Base-by-base conservation (phyloP, 1,140 invertebrate species). In the Drosophila triauraria region DNA sequence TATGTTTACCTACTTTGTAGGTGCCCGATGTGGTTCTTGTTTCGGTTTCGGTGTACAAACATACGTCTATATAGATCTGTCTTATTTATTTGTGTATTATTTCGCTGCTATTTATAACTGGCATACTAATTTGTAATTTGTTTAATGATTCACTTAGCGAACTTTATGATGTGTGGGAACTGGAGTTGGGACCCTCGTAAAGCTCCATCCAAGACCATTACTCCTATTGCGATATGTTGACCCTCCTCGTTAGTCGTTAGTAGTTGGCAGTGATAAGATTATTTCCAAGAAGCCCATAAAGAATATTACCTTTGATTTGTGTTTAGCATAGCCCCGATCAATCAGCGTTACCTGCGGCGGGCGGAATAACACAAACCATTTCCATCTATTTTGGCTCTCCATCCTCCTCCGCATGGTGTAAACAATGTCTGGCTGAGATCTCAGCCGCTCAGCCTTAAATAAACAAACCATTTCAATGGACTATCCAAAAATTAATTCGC, bases 71-170 rank as follows among this genome's bases (percentile, higher is more conserved):
- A 64, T 51, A 67, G 63, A 58, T 78, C 57, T 50, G 50, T 50
- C 74, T 75, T 78, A 61, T 78, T 69, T 69, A 78, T 57, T 60
- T 60, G 43, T 57, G 75, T 78, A 56, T 61, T 78, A 77, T 78
- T 77, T 50, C 70, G 59, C 43, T 59, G 75, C 76, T 79, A 79
- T 79, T 79, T 79, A 78, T 79, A 79, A 79, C 76, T 79, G 75
- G 75, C 59, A 47, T 78, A 79, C 76, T 79, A 79, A 79, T 79
- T 78, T 79, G 75, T 78, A 79, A 79, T 79, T 79, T 79, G 76
- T 79, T 79, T 79, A 79, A 78, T 79, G 76, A 79, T 79, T 79
- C 76, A 79, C 75, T 79, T 79, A 78, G 53, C 46, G 59, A 54
- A 51, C 65, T 78, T 78, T 53, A 78, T 78, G 68, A 78, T 42